Evolutionary conservation across 1,140 invertebrate genomes (phyloP).

Genomic region (Papilio machaon): DNA sequence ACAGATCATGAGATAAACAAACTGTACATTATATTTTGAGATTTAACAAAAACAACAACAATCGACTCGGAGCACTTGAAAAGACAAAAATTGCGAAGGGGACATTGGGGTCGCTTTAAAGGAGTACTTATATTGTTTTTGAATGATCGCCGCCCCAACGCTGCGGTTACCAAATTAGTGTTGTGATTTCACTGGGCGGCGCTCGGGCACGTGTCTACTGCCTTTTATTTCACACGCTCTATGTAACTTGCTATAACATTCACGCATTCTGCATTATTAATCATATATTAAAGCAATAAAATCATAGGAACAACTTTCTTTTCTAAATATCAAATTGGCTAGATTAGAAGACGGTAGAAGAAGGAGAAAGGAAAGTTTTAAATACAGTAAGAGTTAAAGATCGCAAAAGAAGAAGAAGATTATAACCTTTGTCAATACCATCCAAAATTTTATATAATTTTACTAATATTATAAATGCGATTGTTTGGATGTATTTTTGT

Average conservation of each 20-base stretch:
- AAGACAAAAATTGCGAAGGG: conserved; percentile 53
- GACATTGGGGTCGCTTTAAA: conserved; percentile 38
- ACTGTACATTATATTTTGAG: neutral
- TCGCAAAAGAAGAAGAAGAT: neutral
- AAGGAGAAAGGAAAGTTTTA: neutral
- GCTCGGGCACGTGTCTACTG: conserved; percentile 47
- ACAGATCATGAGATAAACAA: neutral
- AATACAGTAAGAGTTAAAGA: too few relatives aligned
- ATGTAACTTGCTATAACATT: neutral
- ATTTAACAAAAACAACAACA: conserved; percentile 40
- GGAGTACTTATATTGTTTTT: conserved; percentile 41
- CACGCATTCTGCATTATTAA: neutral
- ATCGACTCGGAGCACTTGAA: conserved; percentile 50
- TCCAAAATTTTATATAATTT: neutral
- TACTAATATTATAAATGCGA: too few relatives aligned
- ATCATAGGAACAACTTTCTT: neutral
- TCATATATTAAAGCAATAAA: neutral
- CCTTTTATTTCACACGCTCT: conserved; percentile 28
- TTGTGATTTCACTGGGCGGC: conserved; percentile 45
- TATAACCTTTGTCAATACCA: neutral
- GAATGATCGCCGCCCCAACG: conserved; percentile 43
- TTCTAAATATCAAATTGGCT: neutral
- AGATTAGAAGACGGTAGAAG: neutral
- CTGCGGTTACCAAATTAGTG: conserved; percentile 54
- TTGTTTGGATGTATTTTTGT: too few relatives aligned